Evolutionary conservation across 2,113 vertebrate species (phyloP).

Genomic region (Osmerus eperlanus): DNA sequence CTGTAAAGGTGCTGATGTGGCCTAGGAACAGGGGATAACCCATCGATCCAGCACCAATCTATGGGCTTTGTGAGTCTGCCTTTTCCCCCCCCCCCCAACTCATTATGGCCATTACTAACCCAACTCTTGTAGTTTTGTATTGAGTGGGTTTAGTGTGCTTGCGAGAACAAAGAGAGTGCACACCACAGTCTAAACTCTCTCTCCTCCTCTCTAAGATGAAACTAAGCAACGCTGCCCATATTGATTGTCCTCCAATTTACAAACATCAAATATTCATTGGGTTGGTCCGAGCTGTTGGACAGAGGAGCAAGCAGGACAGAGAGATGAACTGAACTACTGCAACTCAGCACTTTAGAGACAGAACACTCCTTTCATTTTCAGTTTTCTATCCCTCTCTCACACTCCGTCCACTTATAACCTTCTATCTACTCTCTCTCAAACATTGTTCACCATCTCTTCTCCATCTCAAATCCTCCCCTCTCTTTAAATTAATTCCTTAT

Average conservation of each 20-base stretch:
- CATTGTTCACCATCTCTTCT: background rate
- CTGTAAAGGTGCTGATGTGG: background rate
- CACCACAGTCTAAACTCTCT: slow-evolving; percentile 1
- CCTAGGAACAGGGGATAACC: background rate
- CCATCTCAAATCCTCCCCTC: background rate
- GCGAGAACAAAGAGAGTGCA: background rate
- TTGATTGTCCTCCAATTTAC: slow-evolving; percentile 44
- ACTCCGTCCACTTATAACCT: slow-evolving; percentile 2
- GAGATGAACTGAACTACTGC: background rate
- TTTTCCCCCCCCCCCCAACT: background rate
- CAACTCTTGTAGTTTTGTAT: slow-evolving; percentile 27
- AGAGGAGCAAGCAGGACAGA: slow-evolving; percentile 11
- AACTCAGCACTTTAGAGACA: background rate
- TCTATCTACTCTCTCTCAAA: background rate
- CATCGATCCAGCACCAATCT: background rate
- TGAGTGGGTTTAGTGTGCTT: slow-evolving; percentile 15
- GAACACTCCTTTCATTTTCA: background rate
- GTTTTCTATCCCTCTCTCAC: background rate
- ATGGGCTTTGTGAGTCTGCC: background rate
- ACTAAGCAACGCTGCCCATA: slow-evolving; percentile 23
- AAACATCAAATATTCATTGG: slow-evolving; percentile 57
- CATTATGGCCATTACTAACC: slow-evolving; percentile 23
- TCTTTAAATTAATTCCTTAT: background rate
- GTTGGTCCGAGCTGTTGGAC: slow-evolving; percentile 37
- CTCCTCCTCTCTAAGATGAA: slow-evolving; percentile 7